Evolutionary conservation across 2,888 invertebrate species (phyloP).

Genomic region (Chrysolina oricalcia): DNA sequence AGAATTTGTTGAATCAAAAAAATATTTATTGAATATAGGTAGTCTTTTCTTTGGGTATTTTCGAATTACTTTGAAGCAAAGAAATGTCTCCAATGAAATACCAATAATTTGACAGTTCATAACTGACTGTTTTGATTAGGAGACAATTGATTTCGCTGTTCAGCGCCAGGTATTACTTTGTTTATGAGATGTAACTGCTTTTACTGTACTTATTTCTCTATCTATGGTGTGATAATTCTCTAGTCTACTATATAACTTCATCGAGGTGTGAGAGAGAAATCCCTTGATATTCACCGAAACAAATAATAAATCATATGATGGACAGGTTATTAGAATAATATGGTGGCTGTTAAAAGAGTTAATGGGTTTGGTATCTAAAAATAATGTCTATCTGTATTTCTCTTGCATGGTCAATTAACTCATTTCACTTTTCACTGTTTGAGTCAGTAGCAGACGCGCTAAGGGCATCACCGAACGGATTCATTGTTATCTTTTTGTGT

Average conservation of each 20-base stretch:
- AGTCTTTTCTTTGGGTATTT: too few relatives aligned
- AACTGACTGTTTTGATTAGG: too few relatives aligned
- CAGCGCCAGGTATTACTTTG: too few relatives aligned
- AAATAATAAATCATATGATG: conserved; percentile 7
- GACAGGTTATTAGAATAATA: conserved; percentile 20
- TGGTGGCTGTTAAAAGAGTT: conserved; percentile 13
- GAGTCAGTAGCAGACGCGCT: conserved; percentile 17
- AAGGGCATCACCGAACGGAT: neutral
- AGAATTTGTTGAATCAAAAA: too few relatives aligned
- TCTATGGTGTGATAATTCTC: neutral
- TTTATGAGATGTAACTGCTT: too few relatives aligned
- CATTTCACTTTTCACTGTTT: conserved; percentile 10
- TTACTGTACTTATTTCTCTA: neutral
- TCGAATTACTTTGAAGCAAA: too few relatives aligned
- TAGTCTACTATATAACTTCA: neutral
- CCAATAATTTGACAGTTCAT: too few relatives aligned
- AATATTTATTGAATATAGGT: too few relatives aligned
- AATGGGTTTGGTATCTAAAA: conserved; percentile 17
- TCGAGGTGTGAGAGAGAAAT: conserved; percentile 8
- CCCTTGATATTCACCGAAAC: neutral
- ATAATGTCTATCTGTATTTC: conserved; percentile 17
- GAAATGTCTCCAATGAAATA: too few relatives aligned
- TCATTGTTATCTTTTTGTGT: conserved; percentile 25
- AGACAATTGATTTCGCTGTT: too few relatives aligned
- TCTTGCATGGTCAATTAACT: conserved; percentile 22